Percentiles rank a stretch among this genome's conserved stretches.
phyloP scores from a whole-genome alignment of 2,888 invertebrate genomes.

The Scaptomyza tumidula region DNA sequence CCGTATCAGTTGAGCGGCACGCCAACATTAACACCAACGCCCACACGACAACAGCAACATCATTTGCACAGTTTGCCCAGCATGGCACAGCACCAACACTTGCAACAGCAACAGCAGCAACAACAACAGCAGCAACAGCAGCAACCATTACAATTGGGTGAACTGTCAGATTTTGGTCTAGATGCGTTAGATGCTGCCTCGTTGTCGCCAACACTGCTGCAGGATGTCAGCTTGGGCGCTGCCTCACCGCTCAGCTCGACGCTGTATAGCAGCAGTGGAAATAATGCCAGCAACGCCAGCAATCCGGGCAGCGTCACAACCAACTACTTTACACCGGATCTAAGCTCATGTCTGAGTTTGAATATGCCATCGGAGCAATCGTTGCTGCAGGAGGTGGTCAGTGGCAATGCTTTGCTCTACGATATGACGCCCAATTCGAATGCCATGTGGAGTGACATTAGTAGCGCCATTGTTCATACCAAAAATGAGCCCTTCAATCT shows the following conservation, averaged over 20 bases:
- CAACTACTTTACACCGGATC: constrained; percentile 72
- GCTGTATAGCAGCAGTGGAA: constrained; percentile 63
- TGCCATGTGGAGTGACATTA: constrained; percentile 84
- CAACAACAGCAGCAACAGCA: constrained; percentile 56
- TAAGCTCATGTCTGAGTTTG: constrained; percentile 60
- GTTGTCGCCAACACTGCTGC: constrained; percentile 83
- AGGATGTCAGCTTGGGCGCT: constrained; percentile 82
- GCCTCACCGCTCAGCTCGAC: constrained; percentile 76
- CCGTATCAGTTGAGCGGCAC: constrained; percentile 70
- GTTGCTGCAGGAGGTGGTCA: constrained; percentile 53
- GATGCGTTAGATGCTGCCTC: constrained; percentile 83
- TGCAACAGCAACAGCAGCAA: constrained; percentile 59
- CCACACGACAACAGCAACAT: constrained; percentile 51
- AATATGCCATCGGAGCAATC: constrained; percentile 57
- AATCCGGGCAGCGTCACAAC: constrained; percentile 22
- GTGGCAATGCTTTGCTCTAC: constrained; percentile 68
- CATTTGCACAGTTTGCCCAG: constrained; percentile 70
- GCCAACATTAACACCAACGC: constrained; percentile 50
- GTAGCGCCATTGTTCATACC: constrained; percentile 84
- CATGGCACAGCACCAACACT: constrained; percentile 73
- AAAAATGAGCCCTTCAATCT: constrained; percentile 88
- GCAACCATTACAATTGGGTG: constrained; percentile 73
- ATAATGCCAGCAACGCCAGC: constrained; percentile 25
- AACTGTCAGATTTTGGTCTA: constrained; percentile 83
- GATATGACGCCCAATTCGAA: constrained; percentile 82